Evolutionary conservation across 2,797 vertebrate genomes (phyloP), one percentile per base, ranked within the genome.

Genomic region (Halcyon leucocephala): DNA sequence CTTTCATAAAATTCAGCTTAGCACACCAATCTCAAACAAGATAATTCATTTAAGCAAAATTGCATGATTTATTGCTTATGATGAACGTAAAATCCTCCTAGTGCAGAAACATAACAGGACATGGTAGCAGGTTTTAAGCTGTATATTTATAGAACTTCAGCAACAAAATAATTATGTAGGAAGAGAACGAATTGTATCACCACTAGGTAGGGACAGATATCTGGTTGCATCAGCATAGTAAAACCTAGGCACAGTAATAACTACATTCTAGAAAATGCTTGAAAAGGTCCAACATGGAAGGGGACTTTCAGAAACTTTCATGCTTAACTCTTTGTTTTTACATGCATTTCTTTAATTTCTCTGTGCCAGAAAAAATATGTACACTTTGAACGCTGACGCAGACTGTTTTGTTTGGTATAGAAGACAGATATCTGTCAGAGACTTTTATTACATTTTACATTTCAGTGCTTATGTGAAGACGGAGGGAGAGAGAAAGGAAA

Each of bases 361-460:
- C 90, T 81, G 58, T 90, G 92, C 92, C 51, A 96, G 74, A 82
- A 69, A 89, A 54, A 82, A 37, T 82, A 51, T 6, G 21, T 78
- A 62, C 35, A 54, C 28, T 51, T 37, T 31, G 83, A 92, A 60
- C 44, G 37, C 42, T 9, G 14, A 79, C 91, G 65, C 14, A 72
- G 76, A 42, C 21, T 9, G 3, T 31, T 79, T 74, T 90, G 51
- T 85, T 97, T 91, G 77, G 35, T 91, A 57, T 5, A 87, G 87
- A 76, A 87, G 90, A 87, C 29, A 86, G 92, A 90, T 95, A 92
- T 82, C 71, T 87, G 86, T 89, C 95, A 91, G 83, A 25, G 86
- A 89, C 24, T 93, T 96, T 89, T 91, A 97, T 94, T 96, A 91
- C 93, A 77, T 96, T 98, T 97, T 93, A 96, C 86, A 91, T 97